Conservation (phyloP, 2,888 invertebrate genomes). For the Zygogramma bicolorata region DNA sequence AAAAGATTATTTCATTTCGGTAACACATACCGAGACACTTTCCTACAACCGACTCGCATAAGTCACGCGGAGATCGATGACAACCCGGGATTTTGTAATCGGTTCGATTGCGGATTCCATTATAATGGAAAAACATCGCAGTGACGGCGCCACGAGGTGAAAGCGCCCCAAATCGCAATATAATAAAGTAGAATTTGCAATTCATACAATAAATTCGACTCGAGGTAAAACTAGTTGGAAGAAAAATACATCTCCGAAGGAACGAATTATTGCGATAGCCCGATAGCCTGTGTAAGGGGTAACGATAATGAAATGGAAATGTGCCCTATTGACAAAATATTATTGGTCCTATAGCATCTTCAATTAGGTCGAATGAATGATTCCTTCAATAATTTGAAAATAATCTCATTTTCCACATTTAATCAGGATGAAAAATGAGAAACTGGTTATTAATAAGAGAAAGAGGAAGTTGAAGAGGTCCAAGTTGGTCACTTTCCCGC, state of each 20-base stretch:
- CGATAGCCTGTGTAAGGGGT: neutral
- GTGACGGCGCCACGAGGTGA: neutral
- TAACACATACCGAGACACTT: neutral
- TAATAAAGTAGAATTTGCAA: conserved; percentile 13
- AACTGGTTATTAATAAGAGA: too few species aligned
- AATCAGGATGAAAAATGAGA: too few species aligned
- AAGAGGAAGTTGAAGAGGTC: too few species aligned
- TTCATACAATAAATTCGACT: neutral
- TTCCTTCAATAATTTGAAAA: too few species aligned
- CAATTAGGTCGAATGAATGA: too few species aligned
- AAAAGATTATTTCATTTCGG: too few species aligned
- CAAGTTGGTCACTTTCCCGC: too few species aligned
- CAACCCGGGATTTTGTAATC: neutral
- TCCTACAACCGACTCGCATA: neutral
- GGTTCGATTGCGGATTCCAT: conserved; percentile 18
- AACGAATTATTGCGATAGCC: neutral
- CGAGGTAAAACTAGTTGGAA: neutral
- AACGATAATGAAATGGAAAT: neutral
- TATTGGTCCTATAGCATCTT: too few species aligned
- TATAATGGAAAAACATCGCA: neutral
- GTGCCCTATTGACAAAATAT: neutral
- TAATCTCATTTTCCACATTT: too few species aligned
- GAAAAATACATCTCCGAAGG: neutral
- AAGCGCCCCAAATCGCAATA: neutral
- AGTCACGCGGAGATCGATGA: neutral